Evolutionary conservation across 2,797 vertebrate genomes (phyloP).

Genomic region (Pangasius djambal): DNA sequence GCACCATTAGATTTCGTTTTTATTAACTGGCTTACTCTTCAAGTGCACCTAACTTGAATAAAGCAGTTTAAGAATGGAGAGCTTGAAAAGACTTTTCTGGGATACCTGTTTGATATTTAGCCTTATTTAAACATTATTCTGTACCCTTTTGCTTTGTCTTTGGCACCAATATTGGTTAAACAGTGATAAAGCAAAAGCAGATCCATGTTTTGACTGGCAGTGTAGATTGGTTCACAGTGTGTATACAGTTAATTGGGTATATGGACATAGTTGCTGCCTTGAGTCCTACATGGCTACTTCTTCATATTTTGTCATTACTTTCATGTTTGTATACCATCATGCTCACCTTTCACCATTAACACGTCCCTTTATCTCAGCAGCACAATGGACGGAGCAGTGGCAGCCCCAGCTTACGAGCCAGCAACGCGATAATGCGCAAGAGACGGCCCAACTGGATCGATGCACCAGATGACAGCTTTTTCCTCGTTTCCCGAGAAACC

Average conservation of each 20-base stretch:
- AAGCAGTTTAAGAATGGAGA: not conserved
- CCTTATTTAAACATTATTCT: not conserved
- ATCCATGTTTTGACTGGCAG: not conserved
- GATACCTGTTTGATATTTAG: not conserved
- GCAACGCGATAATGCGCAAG: slow-evolving; percentile 79
- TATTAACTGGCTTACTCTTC: not conserved
- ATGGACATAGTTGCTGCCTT: not conserved
- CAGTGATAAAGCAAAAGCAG: not conserved
- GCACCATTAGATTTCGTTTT: not conserved
- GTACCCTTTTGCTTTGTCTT: not conserved
- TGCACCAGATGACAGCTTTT: slow-evolving; percentile 96
- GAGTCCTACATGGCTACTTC: not conserved
- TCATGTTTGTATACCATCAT: not conserved
- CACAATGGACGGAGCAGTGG: slow-evolving; percentile 77
- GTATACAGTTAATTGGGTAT: too few relatives aligned
- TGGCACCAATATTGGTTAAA: not conserved
- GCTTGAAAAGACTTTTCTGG: not conserved
- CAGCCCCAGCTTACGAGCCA: slow-evolving; percentile 64
- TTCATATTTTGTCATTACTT: not conserved
- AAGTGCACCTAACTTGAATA: not conserved
- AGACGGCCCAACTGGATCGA: slow-evolving; percentile 97
- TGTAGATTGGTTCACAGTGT: not conserved
- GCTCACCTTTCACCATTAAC: not conserved
- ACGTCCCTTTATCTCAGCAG: slow-evolving; percentile 58
- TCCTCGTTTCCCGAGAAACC: slow-evolving; percentile 97